phyloP scores from a whole-genome alignment of 2,797 vertebrate genomes.

The Nyctibius grandis region DNA sequence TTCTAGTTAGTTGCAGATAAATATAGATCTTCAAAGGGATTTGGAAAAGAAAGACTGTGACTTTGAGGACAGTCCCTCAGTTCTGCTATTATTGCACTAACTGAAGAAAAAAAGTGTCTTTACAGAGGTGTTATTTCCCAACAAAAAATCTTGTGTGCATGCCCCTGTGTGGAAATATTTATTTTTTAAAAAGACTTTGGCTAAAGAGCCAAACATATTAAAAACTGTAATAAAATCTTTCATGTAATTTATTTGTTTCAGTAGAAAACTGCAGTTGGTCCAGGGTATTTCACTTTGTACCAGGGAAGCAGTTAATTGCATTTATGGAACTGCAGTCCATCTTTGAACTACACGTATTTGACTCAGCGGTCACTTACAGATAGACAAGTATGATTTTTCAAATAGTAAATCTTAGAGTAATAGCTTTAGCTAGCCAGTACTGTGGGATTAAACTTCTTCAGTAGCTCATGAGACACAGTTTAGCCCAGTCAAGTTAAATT shows the following conservation, averaged over 20 bases:
- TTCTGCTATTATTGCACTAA: background rate
- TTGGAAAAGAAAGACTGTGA: background rate
- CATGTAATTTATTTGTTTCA: background rate
- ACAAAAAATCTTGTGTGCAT: background rate
- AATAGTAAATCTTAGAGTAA: slow-evolving; percentile 12
- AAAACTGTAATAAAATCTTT: background rate
- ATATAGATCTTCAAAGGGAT: background rate
- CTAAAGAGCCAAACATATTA: background rate
- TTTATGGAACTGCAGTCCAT: background rate
- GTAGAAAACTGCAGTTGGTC: background rate
- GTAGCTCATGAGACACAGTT: slow-evolving; percentile 27
- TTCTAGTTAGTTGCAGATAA: background rate
- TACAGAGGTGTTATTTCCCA: background rate
- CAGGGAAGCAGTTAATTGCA: background rate
- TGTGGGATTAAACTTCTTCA: slow-evolving; percentile 21
- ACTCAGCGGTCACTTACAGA: slow-evolving; percentile 13
- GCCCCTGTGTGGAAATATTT: background rate
- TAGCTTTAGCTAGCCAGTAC: slow-evolving; percentile 23
- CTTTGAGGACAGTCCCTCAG: background rate
- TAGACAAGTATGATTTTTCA: background rate
- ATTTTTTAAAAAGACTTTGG: background rate
- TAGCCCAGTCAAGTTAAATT: slow-evolving; percentile 31
- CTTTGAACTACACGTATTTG: slow-evolving; percentile 11
- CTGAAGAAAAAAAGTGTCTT: background rate
- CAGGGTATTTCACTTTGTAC: background rate